Percentiles rank a stretch among this genome's conserved stretches.
phyloP scores from a whole-genome alignment of 2,888 invertebrate species.

The Scaptomyza tumidula region DNA sequence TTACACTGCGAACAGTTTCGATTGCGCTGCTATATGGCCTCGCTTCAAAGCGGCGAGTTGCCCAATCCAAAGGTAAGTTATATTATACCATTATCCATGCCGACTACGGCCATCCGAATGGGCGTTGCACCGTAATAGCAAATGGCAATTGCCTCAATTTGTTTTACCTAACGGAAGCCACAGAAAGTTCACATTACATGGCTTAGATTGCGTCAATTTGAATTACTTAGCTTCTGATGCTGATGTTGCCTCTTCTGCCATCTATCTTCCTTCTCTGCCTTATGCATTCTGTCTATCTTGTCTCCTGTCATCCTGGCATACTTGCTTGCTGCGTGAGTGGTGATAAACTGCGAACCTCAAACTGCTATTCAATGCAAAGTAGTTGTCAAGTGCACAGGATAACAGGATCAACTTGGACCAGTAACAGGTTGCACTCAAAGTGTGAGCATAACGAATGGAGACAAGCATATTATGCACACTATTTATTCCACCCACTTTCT shows the following conservation, averaged over 20 bases:
- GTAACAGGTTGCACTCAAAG: conserved; percentile 33
- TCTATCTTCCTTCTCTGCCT: background rate
- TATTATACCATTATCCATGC: conserved; percentile 19
- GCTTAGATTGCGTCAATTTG: conserved; percentile 60
- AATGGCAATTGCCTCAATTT: conserved; percentile 72
- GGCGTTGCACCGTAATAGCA: conserved; percentile 25
- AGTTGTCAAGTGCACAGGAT: conserved; percentile 53
- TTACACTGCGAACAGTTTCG: conserved; percentile 98
- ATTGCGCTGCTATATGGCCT: conserved; percentile 98
- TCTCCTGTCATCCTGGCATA: background rate
- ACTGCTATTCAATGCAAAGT: conserved; percentile 59
- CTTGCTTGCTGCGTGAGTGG: conserved; percentile 13
- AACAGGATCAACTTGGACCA: conserved; percentile 32
- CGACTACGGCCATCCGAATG: background rate
- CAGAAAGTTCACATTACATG: conserved; percentile 55
- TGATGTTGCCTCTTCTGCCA: conserved; percentile 5
- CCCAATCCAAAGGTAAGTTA: conserved; percentile 96
- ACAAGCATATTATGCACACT: background rate
- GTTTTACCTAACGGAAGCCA: conserved; percentile 63
- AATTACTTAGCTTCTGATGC: conserved; percentile 48
- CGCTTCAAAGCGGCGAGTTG: conserved; percentile 96
- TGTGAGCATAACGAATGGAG: background rate
- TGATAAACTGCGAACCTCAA: conserved; percentile 52
- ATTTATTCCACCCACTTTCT: background rate
- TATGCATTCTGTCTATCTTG: background rate